Evolutionary conservation across 2,888 invertebrate species (phyloP).

Genomic region (Cordilura impudica): DNA sequence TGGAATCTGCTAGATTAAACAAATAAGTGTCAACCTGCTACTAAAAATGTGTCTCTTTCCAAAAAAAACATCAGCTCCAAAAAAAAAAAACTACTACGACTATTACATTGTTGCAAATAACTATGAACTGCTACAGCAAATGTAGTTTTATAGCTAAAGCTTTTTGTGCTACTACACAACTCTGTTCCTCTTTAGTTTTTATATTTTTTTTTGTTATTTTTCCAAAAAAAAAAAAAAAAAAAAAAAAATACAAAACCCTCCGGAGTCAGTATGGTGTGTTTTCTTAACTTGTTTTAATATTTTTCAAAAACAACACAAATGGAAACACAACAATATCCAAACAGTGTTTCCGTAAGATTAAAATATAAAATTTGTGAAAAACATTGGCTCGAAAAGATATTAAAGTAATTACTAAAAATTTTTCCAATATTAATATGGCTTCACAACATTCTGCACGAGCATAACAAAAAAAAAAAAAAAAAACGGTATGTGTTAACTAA

Average conservation of each 20-base stretch:
- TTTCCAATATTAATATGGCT: too few species aligned
- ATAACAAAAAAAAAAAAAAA: too few species aligned
- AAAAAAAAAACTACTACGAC: background rate
- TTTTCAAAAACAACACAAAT: background rate
- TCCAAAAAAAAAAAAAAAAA: too few species aligned
- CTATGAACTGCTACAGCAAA: background rate
- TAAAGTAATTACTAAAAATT: too few species aligned
- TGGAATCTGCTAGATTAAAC: too few species aligned
- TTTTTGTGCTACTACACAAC: background rate
- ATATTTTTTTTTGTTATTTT: background rate
- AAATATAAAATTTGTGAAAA: background rate
- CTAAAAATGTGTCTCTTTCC: background rate
- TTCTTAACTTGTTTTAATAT: background rate
- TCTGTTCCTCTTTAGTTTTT: too few species aligned
- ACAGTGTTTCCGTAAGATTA: background rate
- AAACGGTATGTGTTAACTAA: too few species aligned
- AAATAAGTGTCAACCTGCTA: background rate
- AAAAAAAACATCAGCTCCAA: background rate
- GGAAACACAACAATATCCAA: background rate
- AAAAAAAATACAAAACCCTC: too few species aligned
- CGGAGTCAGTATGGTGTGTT: background rate
- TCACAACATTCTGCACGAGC: too few species aligned
- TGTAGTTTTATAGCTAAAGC: background rate
- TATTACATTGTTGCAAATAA: background rate
- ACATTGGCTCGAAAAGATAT: too few species aligned